Percentiles rank a stretch among this genome's conserved stretches.
These are phyloP conservation scores for Strigamia crassipes DNA, from an alignment of 2,888 invertebrate genomes.

Conservation along the genomic window DNA sequence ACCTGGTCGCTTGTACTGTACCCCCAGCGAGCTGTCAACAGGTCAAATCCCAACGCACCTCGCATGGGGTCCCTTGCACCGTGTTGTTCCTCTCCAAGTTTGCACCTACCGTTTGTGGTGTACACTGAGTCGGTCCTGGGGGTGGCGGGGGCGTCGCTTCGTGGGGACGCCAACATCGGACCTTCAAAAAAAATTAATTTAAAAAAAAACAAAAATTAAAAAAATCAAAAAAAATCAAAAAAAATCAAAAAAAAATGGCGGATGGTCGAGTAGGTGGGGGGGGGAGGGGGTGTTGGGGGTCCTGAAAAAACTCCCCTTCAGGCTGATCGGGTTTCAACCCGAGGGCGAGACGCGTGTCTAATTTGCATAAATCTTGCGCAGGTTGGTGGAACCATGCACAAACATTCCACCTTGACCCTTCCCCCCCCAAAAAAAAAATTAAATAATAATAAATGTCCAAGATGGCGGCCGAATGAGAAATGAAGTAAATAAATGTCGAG, in stretches of 20 bases:
- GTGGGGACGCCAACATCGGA: conserved; percentile 44
- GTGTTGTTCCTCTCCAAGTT: background rate
- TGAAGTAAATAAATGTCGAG: background rate
- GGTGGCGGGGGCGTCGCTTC: conserved; percentile 44
- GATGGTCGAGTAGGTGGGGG: no score
- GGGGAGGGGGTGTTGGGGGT: no score
- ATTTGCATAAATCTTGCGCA: conserved; percentile 35
- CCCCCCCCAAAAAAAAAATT: background rate
- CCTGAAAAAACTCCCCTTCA: background rate
- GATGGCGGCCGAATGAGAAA: background rate
- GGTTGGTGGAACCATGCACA: conserved; percentile 6
- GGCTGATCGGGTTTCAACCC: conserved; percentile 2
- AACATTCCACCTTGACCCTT: conserved; percentile 28
- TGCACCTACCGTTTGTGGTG: conserved; percentile 46
- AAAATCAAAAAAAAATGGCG: background rate
- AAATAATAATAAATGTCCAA: background rate
- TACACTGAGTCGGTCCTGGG: conserved; percentile 46
- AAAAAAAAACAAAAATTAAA: background rate
- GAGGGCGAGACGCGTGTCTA: conserved; percentile 35
- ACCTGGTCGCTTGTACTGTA: background rate
- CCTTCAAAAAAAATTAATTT: conserved; percentile 19
- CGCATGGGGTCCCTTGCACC: conserved; percentile 22
- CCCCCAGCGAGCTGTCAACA: conserved; percentile 14
- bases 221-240: background rate
- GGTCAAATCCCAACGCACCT: conserved; percentile 29